Percentiles rank a stretch among this genome's conserved stretches.
These are phyloP conservation scores for Carcharodon carcharias DNA, from an alignment of 2,797 vertebrate genomes.

Conservation along the genomic window DNA sequence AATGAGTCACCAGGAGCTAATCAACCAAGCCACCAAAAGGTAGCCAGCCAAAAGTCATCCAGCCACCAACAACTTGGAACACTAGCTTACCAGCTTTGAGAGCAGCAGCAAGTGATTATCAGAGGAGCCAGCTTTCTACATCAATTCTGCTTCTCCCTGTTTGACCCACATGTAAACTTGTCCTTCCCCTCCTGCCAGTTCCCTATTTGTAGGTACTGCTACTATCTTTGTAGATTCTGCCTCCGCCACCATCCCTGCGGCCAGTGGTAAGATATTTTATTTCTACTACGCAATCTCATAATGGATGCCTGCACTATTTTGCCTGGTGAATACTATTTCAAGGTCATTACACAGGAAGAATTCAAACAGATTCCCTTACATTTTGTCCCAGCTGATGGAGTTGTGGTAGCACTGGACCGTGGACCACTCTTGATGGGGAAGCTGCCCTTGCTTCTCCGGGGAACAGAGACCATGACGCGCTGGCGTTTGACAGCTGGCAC, in stretches of 20 bases:
- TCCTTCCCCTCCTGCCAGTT: not conserved
- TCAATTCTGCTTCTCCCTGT: not conserved
- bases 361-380: not conserved
- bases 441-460: slow-evolving; percentile 34
- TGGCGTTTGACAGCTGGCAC: slow-evolving; percentile 25
- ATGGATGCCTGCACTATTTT: not conserved
- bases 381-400: slow-evolving; percentile 11
- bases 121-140: not conserved
- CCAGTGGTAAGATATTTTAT: not conserved
- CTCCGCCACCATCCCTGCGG: not conserved
- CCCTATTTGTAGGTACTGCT: not conserved
- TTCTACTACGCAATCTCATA: not conserved
- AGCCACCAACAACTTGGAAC: not conserved
- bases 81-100: not conserved
- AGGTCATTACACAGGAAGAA: not conserved
- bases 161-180: not conserved
- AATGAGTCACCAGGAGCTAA: not conserved
- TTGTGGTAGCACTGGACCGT: not conserved
- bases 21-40: not conserved
- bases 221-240: not conserved
- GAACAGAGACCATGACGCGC: slow-evolving; percentile 1
- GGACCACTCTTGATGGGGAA: slow-evolving; percentile 17
- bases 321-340: not conserved
- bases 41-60: not conserved
- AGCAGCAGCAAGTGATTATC: not conserved